Evolutionary conservation across 1,140 invertebrate species (phyloP).

Genomic region (Proctacanthus coquilletti): DNA sequence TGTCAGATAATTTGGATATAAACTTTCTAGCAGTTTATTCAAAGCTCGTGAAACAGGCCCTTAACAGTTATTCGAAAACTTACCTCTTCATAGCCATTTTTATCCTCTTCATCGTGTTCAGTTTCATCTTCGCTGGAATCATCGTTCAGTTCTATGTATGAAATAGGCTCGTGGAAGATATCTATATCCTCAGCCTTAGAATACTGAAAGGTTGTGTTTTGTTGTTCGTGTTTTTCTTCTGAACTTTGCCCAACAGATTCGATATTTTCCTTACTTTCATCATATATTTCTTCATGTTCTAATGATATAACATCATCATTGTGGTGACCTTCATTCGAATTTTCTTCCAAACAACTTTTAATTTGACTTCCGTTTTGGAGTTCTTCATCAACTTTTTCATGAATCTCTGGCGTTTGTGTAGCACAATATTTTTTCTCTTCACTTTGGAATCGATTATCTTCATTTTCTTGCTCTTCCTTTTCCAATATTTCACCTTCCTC

Average conservation of each 20-base stretch:
- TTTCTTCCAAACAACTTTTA: neutral
- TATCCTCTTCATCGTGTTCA: constrained; percentile 7
- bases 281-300: constrained; percentile 19
- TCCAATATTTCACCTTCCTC: constrained; percentile 21
- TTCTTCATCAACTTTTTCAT: neutral
- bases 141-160: too few relatives aligned
- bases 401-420: neutral
- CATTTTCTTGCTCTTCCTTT: constrained; percentile 17
- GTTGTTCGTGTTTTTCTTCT: neutral
- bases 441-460: constrained; percentile 10
- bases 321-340: too few relatives aligned
- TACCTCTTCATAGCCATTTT: too few relatives aligned
- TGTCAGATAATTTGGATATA: too few relatives aligned
- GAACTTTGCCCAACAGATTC: too few relatives aligned
- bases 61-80: too few relatives aligned
- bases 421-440: neutral
- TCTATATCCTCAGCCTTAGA: neutral
- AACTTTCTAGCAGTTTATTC: neutral
- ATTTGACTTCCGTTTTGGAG: neutral
- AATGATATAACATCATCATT: constrained; percentile 29
- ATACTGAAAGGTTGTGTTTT: neutral
- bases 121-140: constrained; percentile 23
- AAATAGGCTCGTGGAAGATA: too few relatives aligned
- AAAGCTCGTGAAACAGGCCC: too few relatives aligned
- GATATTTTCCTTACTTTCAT: constrained; percentile 21